Evolutionary conservation across 92 coral and sea anemone genomes (phyloP).

Genomic region (Siderastrea siderea): DNA sequence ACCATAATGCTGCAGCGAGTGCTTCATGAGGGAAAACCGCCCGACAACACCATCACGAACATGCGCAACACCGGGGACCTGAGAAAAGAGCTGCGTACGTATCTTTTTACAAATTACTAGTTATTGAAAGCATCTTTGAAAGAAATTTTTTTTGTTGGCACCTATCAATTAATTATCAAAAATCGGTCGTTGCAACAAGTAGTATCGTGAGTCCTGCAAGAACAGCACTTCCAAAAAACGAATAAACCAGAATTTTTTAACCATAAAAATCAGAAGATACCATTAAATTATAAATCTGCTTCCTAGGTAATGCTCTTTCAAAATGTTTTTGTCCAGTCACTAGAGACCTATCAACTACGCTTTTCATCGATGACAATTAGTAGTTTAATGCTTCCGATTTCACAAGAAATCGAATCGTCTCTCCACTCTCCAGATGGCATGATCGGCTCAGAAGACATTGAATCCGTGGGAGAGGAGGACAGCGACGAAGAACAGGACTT

Average conservation of each 20-base stretch:
- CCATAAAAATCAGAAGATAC: no score
- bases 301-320: no score
- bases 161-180: no score
- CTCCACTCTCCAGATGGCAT: conserved; percentile 44
- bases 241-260: no score
- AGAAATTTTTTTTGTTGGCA: no score
- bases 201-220: no score
- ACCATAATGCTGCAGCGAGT: conserved; percentile 81
- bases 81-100: conserved; percentile 32
- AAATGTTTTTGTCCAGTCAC: no score
- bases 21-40: conserved; percentile 41
- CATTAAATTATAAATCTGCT: no score
- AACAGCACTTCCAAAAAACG: no score
- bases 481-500: conserved; percentile 38
- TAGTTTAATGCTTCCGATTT: neutral
- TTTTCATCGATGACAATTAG: no score
- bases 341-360: neutral
- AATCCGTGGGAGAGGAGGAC: conserved; percentile 45
- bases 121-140: no score
- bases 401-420: neutral
- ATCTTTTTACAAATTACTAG: neutral
- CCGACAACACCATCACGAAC: conserved; percentile 13
- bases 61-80: conserved; percentile 23
- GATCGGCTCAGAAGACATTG: conserved; percentile 48
- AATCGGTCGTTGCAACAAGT: no score